Base-by-base conservation (phyloP, 1,140 invertebrate genomes). In the Camponotus vicinus region DNA sequence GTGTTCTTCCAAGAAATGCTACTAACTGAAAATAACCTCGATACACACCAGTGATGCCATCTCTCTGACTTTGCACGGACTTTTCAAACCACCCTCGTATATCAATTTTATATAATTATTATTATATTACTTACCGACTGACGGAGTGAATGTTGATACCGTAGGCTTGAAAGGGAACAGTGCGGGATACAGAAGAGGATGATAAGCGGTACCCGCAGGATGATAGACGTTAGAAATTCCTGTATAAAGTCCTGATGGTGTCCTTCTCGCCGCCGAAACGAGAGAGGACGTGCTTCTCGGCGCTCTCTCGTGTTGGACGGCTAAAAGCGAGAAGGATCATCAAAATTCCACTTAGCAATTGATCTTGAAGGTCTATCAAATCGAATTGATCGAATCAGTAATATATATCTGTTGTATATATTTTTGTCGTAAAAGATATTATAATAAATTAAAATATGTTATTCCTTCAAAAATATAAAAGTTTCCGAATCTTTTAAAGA, bases 301-400 rank as follows among this genome's bases (percentile, higher is more conserved):
- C 15, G 98, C 98, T 87, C 98, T 95, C 95, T 98, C 98, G 94
- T 98, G 98, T 93, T 98, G 98, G 5, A 98, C 98, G 85, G 98
- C 98, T 98, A 96, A 86, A 93, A 93, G 91, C 92, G 9, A 2
- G 15, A 79, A 2, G 7, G 27, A 11, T 40, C 32, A 9, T 85
- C 66, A 64, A 77, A 55, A 64, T 59, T 11, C 2, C 42, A n/a
- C 18, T 1, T 18, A 27, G 3, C 57, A 3, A 18, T 37, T 15
- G 55, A 49, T 49, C 3, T 49, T 49, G 13, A 49, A 49, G 13
- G 13, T 52, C 49, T 52, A 52, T 52, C 49, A 52, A 52, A 52
- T 52, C 13, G 15, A 18, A 52, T 52, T 5, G 15, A 52, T 52
- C 0, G 27, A 27, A 18, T 52, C 1, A 15, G 15, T 52, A 18